Conservation (phyloP, 2,888 invertebrate genomes). For the Oligia fasciuncula region DNA sequence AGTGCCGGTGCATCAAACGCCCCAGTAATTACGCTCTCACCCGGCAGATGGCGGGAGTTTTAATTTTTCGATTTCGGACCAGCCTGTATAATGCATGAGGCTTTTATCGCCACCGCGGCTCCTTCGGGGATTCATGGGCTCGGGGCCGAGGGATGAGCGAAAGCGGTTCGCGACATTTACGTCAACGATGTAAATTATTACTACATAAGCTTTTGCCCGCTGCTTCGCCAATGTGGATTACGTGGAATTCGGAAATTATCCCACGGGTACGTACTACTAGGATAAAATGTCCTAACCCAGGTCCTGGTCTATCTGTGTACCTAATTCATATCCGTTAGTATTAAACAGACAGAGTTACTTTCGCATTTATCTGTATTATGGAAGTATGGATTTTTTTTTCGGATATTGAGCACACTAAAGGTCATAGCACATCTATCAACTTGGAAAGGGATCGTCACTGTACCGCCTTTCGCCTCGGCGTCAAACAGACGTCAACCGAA, state of each 20-base stretch:
- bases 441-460: too few relatives aligned
- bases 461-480: too few relatives aligned
- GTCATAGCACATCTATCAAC: too few relatives aligned
- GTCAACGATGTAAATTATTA: background rate
- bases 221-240: too few relatives aligned
- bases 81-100: slow-evolving; percentile 88
- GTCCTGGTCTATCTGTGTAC: background rate
- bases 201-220: background rate
- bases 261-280: background rate
- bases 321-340: background rate
- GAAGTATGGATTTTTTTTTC: background rate
- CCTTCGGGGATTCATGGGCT: slow-evolving; percentile 82
- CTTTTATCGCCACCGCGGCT: slow-evolving; percentile 89
- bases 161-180: slow-evolving; percentile 57
- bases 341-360: background rate
- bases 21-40: slow-evolving; percentile 80
- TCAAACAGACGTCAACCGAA: too few relatives aligned
- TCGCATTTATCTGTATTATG: background rate
- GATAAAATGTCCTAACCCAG: background rate
- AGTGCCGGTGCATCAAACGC: slow-evolving; percentile 78
- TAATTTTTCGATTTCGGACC: slow-evolving; percentile 90
- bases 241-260: background rate
- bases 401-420: background rate
- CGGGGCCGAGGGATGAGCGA: slow-evolving; percentile 58
- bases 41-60: slow-evolving; percentile 88